Evolutionary conservation across 2,888 invertebrate species (phyloP), one percentile per base, ranked within the genome.

Genomic region (Lumbricus terrestris): DNA sequence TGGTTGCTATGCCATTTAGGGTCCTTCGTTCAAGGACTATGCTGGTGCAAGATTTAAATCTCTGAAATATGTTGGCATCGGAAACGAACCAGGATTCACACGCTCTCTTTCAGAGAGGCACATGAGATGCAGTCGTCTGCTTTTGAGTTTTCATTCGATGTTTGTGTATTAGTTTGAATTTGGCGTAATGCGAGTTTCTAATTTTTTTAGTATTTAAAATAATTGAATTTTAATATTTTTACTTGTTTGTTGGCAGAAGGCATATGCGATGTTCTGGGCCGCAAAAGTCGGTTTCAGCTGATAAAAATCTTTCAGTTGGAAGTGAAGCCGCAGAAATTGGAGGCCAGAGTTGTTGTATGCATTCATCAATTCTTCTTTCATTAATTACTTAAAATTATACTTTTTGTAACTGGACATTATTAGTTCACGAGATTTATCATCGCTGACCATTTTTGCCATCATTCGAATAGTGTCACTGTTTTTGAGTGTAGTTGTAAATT

Each of bases 321-420:
- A 85, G 85, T 85, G 85, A 85, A 85, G 34, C 37, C 85, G 35
- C 85, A 85, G 85, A 85, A 85, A 23, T 23, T 85, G 35, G 85
- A 85, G 85, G 35, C 85, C 85, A 85, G 85, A 85, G 85, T 85
- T 85, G 85, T 85, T 35, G 85, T 85, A 85, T n/a, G 69, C 29
- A 69, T 69, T 11, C 0, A 16, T n/a, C 8, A 69, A 69, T 69
- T 69, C 11, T 69, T 69, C n/a, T 54, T 54, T 54, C 23, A 54
- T 54, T 54, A 47, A n/a, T n/a, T n/a, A n/a, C n/a, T n/a, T n/a
- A n/a, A n/a, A n/a, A n/a, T n/a, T n/a, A n/a, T n/a, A n/a, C n/a
- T n/a, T n/a, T n/a, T n/a, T n/a, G n/a, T n/a, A n/a, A 38, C 38
- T 38, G 13, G 38, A 38, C 42, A 42, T 42, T 42, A 16, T 29